These are phyloP conservation scores for Pocillopora verrucosa DNA, from an alignment of 64 coral and sea anemone genomes.

Conservation along the genomic window DNA sequence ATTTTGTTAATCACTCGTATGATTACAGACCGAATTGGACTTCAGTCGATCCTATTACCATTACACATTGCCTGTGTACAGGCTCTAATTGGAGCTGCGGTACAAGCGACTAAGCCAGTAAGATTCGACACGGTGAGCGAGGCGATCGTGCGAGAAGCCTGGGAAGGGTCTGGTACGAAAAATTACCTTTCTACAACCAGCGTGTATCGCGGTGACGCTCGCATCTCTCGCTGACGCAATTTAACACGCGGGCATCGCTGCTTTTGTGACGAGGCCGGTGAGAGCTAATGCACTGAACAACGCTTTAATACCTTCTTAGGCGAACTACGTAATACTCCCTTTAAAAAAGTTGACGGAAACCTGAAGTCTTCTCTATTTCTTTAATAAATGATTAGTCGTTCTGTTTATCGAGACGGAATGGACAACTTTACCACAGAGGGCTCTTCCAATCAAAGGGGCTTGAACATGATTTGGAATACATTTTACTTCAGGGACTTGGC, in stretches of 20 bases:
- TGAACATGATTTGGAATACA: neutral
- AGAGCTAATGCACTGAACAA: too few species aligned
- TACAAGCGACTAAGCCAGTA: too few species aligned
- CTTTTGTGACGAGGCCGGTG: neutral
- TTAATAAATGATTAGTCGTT: constrained; percentile 11
- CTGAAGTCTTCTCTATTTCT: constrained; percentile 4
- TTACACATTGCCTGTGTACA: too few species aligned
- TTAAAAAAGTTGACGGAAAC: neutral
- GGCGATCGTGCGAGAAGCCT: too few species aligned
- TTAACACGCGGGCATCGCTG: neutral
- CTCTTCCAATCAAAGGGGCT: neutral
- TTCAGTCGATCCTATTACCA: too few species aligned
- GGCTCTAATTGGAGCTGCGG: too few species aligned
- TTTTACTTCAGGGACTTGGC: neutral
- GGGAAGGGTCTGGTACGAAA: too few species aligned
- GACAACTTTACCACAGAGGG: neutral
- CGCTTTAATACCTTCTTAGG: neutral
- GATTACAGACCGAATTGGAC: too few species aligned
- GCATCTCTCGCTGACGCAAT: neutral
- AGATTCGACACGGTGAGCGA: too few species aligned
- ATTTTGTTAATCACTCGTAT: too few species aligned
- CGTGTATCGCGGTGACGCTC: too few species aligned
- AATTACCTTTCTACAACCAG: too few species aligned
- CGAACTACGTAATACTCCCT: neutral
- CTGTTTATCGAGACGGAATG: neutral